These are phyloP conservation scores for Gorsachius magnificus DNA, from an alignment of 2,797 vertebrate genomes.

Conservation along the genomic window DNA sequence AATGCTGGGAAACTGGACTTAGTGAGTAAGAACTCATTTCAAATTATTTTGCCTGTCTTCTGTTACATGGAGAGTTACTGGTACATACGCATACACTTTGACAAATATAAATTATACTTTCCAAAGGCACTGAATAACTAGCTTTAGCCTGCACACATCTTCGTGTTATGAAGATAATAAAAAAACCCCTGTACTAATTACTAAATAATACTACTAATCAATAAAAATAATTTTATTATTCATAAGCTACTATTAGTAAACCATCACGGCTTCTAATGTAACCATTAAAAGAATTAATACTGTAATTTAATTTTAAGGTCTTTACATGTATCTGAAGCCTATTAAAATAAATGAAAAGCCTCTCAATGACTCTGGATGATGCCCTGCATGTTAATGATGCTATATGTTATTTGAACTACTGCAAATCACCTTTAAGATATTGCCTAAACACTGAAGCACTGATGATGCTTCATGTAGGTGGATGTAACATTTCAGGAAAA, in stretches of 20 bases:
- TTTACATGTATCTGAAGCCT: slow-evolving; percentile 43
- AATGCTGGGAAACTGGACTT: not conserved
- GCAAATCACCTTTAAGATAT: slow-evolving; percentile 29
- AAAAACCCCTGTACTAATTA: slow-evolving; percentile 17
- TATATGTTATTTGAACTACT: not conserved
- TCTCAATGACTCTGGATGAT: slow-evolving; percentile 26
- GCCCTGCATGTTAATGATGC: slow-evolving; percentile 24
- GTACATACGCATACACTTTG: not conserved
- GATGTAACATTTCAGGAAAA: not conserved
- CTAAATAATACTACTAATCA: slow-evolving; percentile 52
- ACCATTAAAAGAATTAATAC: slow-evolving; percentile 47
- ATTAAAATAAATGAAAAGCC: slow-evolving; percentile 62
- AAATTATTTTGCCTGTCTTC: not conserved
- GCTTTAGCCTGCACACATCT: not conserved
- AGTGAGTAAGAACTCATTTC: not conserved
- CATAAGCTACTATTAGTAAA: slow-evolving; percentile 42
- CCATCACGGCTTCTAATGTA: not conserved
- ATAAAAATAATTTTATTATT: slow-evolving; percentile 53
- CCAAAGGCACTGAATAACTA: not conserved
- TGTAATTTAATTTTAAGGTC: slow-evolving; percentile 61
- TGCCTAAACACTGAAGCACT: slow-evolving; percentile 12
- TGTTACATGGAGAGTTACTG: not conserved
- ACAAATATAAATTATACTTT: not conserved
- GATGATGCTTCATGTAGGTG: not conserved
- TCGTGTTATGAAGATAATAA: not conserved